Conservation (phyloP, 2,888 invertebrate species). For the Drosophila imparisetae region DNA sequence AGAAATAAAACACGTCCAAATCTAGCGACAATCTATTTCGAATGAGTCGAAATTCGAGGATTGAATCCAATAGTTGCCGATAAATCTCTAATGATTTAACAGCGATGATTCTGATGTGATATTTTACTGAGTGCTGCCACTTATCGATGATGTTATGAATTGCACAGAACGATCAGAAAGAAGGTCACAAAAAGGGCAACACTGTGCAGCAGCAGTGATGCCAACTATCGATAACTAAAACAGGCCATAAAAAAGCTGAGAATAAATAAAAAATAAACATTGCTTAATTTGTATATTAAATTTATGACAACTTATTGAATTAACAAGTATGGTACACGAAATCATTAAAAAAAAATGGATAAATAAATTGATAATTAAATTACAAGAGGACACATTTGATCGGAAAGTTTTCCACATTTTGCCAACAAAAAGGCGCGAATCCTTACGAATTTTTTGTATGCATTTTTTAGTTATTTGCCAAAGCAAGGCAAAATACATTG, state of each 20-base stretch:
- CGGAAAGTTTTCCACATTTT: not conserved
- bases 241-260: not conserved
- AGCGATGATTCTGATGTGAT: not conserved
- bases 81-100: conserved; percentile 1
- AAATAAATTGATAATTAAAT: not conserved
- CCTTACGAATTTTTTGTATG: not conserved
- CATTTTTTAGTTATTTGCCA: not conserved
- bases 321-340: not conserved
- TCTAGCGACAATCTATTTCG: conserved; percentile 20
- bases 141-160: not conserved
- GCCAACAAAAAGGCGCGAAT: not conserved
- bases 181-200: not conserved
- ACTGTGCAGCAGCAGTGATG: not conserved
- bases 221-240: not conserved
- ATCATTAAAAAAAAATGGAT: not conserved
- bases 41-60: conserved; percentile 19
- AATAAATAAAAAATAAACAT: not conserved
- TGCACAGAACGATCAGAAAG: not conserved
- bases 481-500: not conserved
- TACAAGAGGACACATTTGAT: not conserved
- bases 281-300: not conserved
- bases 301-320: not conserved
- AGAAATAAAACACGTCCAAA: conserved; percentile 43
- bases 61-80: not conserved
- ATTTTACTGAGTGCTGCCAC: not conserved